Percentiles rank a stretch among this genome's conserved stretches.
Evolutionary conservation across 2,888 invertebrate genomes (phyloP).

Genomic region (Galeruca laticollis): DNA sequence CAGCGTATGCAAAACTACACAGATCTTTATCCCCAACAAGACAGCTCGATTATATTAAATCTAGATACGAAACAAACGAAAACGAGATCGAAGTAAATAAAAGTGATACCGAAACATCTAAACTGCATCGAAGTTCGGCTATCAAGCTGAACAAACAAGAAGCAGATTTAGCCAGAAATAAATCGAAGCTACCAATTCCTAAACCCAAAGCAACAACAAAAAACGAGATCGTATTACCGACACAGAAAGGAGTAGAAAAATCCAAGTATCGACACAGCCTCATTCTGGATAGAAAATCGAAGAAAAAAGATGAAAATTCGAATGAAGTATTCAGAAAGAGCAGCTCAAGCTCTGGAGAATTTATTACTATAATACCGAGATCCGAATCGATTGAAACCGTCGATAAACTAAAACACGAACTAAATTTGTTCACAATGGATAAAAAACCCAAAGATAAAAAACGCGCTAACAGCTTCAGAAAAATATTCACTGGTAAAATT

Average conservation of each 20-base stretch:
- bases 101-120: constrained; percentile 22
- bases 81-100: constrained; percentile 27
- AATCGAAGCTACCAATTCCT: constrained; percentile 46
- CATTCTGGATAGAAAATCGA: constrained; percentile 42
- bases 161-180: constrained; percentile 47
- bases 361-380: constrained; percentile 49
- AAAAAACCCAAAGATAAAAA: constrained; percentile 60
- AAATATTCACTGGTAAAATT: constrained; percentile 58
- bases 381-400: constrained; percentile 61
- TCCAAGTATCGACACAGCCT: constrained; percentile 42
- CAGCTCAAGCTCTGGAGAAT: constrained; percentile 49
- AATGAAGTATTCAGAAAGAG: constrained; percentile 47
- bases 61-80: constrained; percentile 50
- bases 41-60: constrained; percentile 51
- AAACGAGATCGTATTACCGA: constrained; percentile 45
- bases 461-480: constrained; percentile 61
- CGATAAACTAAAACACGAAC: constrained; percentile 57
- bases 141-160: constrained; percentile 38
- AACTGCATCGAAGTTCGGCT: constrained; percentile 17
- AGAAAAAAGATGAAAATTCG: constrained; percentile 54
- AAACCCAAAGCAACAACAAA: constrained; percentile 45
- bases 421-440: constrained; percentile 61
- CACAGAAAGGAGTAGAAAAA: constrained; percentile 26
- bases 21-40: constrained; percentile 50
- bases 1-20: constrained; percentile 55